Percentiles rank a stretch among this genome's conserved stretches.
Evolutionary conservation across 2,797 vertebrate genomes (phyloP).

Genomic region (Coilia nasus): DNA sequence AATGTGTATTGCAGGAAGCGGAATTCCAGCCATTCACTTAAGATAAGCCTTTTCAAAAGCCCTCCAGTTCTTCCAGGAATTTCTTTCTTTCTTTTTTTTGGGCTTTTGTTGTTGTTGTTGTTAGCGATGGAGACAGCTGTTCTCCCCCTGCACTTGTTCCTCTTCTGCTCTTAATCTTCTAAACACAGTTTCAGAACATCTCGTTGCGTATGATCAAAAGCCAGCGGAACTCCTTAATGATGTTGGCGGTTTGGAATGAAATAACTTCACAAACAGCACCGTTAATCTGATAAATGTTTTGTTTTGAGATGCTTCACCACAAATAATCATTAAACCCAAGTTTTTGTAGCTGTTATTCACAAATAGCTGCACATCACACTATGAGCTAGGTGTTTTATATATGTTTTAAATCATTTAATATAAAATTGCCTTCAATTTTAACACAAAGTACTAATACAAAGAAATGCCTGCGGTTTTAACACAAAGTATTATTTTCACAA

Average conservation of each 20-base stretch:
- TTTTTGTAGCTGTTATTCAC: neutral
- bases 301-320: neutral
- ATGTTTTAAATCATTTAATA: neutral
- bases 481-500: too few species aligned
- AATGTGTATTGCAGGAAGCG: conserved; percentile 14
- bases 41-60: conserved; percentile 20
- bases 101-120: conserved; percentile 4
- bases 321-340: neutral
- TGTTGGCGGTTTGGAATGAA: neutral
- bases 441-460: too few species aligned
- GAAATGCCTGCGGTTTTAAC: too few species aligned
- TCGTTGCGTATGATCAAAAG: conserved; percentile 1
- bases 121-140: conserved; percentile 10
- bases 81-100: neutral
- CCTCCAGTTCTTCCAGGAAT: conserved; percentile 19
- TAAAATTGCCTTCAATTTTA: neutral
- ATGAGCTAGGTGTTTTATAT: neutral
- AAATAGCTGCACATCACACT: neutral
- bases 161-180: conserved; percentile 1
- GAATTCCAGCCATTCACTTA: conserved; percentile 25
- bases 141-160: conserved; percentile 14
- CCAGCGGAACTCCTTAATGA: conserved; percentile 15
- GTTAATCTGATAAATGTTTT: conserved; percentile 13
- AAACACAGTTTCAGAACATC: neutral
- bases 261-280: neutral